Evolutionary conservation across 1,140 invertebrate species (phyloP), one percentile per base, ranked within the genome.

Genomic region (Mesaphorura yosii): DNA sequence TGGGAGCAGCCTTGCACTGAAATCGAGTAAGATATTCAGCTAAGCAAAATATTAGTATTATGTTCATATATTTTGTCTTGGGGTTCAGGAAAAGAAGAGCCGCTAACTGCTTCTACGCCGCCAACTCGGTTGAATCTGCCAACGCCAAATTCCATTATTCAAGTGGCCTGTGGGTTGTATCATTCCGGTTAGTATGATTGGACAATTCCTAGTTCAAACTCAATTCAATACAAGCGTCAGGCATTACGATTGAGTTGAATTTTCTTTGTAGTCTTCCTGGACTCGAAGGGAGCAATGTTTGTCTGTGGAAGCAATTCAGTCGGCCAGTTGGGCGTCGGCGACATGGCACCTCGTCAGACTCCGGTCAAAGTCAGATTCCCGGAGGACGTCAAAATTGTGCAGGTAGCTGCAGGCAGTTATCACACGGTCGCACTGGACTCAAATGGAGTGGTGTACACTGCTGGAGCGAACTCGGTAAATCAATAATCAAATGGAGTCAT

Each of bases 401-500:
- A 89, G 64, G 77, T 98, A 19, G 88, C 89, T 4, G 87, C 90
- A 51, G 94, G 94, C 3, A 91, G 88, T 65, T 91, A 95, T 72
- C 94, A 98, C 68, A 89, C 91, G 3, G 88, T 88, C 1, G 70
- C 96, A 19, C 72, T 97, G n/a, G 86, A 89, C 17, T 73, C 78
- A 37, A 85, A 85, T 62, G 94, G 94, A 4, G 83, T 92, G 69
- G 83, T 98, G 4, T 92, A 84, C 63, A 95, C 93, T 0, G 95
- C 91, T 70, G 94, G 94, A 40, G 85, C 80, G 64, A 82, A 88
- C 71, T 85, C 89, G 75, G 84, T 88, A 67, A 57, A 64, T 34
- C 37, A 38, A 29, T 6, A 22, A 3, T 20, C 6, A 12, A 17
- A 17, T 41, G n/a, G n/a, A 41, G 22, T 17, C 22, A 41, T 41